Evolutionary conservation across 2,113 vertebrate species (phyloP), one percentile per base, ranked within the genome.

Genomic region (Natator depressus): DNA sequence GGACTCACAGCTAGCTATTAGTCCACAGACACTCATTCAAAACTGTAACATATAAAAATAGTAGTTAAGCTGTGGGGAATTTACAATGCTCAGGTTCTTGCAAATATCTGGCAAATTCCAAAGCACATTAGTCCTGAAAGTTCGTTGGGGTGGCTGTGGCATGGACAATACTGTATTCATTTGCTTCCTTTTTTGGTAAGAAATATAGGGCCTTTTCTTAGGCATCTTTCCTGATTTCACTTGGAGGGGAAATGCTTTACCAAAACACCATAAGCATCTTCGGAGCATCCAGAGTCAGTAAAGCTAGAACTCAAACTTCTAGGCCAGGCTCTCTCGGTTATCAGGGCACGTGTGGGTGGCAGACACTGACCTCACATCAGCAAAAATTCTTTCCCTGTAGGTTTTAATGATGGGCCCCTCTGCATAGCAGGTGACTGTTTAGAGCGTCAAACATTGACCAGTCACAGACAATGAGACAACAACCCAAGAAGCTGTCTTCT

Each of bases 301-400:
- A 78, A 27, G 13, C 54, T 4, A 14, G 27, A 29, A 53, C 2
- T 8, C 54, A 25, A 19, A 42, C 2, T 16, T 90, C 62, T 81
- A 24, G 5, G 29, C 46, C 2, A 0, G 42, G 42, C 80, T 59
- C 54, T 9, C 69, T 78, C 38, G 22, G 35, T 4, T 6, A 13
- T 38, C 51, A 55, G 19, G 31, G 80, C 17, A 1, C 1, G 1
- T 2, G 1, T 1, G 24, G 47, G 10, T 13, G 47, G 65, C 24
- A 1, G 50, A 12, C 19, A 4, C 13, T 72, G 25, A 78, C 84
- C 55, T 47, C 59, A 3, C 29, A 14, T 4, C 72, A 12, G 4
- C 1, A 10, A 31, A 16, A 16, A 76, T 42, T 46, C 16, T 1
- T 2, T 20, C 6, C 47, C 10, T 1, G 0, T 1, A 10, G 20